phyloP scores from a whole-genome alignment of 2,888 invertebrate genomes.

The Rhagonycha lutea region DNA sequence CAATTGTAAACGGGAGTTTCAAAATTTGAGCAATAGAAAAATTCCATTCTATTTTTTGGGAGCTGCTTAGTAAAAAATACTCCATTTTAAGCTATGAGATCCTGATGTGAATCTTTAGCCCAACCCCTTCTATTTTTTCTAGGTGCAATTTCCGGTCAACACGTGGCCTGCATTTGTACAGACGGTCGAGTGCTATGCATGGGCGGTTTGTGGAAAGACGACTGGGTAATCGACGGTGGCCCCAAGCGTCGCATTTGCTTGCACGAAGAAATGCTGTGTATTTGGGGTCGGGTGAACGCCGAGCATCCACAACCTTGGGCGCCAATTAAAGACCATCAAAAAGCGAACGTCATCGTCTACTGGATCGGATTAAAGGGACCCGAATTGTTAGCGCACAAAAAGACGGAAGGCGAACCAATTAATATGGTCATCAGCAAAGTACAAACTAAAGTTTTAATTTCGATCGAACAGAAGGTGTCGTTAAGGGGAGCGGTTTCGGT shows the following conservation, averaged over 20 bases:
- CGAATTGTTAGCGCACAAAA: conserved; percentile 77
- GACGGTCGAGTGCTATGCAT: conserved; percentile 51
- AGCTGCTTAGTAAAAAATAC: background rate
- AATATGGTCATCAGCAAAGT: conserved; percentile 76
- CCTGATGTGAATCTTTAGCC: no score
- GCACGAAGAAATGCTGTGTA: conserved; percentile 62
- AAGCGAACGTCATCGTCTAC: conserved; percentile 87
- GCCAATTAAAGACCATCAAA: conserved; percentile 82
- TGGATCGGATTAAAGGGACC: conserved; percentile 60
- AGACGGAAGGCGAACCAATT: conserved; percentile 88
- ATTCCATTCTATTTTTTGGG: no score
- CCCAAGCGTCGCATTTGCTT: conserved; percentile 47
- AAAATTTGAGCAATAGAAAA: no score
- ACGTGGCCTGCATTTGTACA: conserved; percentile 50
- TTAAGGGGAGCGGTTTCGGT: conserved; percentile 72
- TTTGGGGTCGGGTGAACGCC: conserved; percentile 84
- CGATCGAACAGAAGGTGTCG: conserved; percentile 79
- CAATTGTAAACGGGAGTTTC: no score
- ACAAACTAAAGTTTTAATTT: conserved; percentile 71
- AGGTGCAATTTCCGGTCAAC: conserved; percentile 46
- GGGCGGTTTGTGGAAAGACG: conserved; percentile 58
- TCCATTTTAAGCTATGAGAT: background rate
- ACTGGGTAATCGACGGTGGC: conserved; percentile 57
- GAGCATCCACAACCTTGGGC: conserved; percentile 94
- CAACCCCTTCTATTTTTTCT: background rate